Conservation (phyloP, 2,797 vertebrate genomes). For the Threskiornis aethiopicus region DNA sequence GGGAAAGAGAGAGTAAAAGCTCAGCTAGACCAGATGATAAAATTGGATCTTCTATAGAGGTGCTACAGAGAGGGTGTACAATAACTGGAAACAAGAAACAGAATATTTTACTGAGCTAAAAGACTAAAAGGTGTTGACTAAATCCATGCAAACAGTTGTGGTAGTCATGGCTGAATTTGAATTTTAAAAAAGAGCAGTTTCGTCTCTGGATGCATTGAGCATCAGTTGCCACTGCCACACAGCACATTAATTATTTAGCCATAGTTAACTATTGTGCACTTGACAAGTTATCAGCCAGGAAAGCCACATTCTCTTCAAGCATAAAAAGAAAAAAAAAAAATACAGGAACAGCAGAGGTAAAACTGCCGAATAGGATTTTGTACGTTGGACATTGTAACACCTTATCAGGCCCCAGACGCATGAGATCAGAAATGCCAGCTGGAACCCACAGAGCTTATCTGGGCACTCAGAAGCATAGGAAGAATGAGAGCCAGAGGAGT, state of each 20-base stretch:
- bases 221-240: background rate
- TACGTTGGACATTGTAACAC: conserved; percentile 12
- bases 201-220: background rate
- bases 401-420: conserved; percentile 47
- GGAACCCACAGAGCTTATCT: conserved; percentile 51
- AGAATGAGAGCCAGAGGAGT: conserved; percentile 32
- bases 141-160: background rate
- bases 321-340: background rate
- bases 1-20: background rate
- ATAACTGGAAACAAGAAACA: background rate
- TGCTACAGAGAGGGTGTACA: background rate
- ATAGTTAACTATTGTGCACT: background rate
- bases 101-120: background rate
- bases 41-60: background rate
- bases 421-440: conserved; percentile 58
- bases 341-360: conserved; percentile 22
- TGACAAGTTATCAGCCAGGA: conserved; percentile 21
- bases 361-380: background rate
- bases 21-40: background rate
- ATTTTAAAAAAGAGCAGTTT: background rate
- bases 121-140: background rate
- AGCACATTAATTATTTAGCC: background rate
- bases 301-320: background rate
- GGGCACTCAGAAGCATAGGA: conserved; percentile 23
- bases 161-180: background rate